Base-by-base conservation (phyloP, 1,140 invertebrate species). In the Spodoptera frugiperda region DNA sequence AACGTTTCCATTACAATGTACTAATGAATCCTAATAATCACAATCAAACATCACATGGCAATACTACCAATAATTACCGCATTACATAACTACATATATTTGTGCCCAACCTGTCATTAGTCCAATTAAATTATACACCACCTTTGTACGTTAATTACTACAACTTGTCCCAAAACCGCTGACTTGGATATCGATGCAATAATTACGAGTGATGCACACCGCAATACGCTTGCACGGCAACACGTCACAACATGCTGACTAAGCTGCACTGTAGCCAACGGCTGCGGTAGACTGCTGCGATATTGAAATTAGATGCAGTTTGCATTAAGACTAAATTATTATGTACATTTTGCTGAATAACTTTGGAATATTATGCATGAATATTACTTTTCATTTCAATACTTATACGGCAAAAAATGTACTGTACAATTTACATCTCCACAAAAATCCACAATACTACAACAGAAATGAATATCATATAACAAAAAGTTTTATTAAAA, bases 141-240 rank as follows among this genome's bases (percentile, higher is more conserved):
- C n/a, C 2, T 19, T 11, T 46, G 8, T 44, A 11, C 59, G 3
- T 63, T 63, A 63, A 63, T 63, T 63, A 63, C 59, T 14, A 48
- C 59, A 11, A 49, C 39, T 25, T 67, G 21, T 46, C 19, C 39
- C 2, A 12, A 67, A 67, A 67, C 63, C 63, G 39, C 63, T 49
- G 63, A 67, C 63, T 67, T 10, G 44, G 44, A 48, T 67, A 67
- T 67, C 44, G 44, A 48, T 49, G 63, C 48, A 61, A 30, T 33
- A 33, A 33, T 61, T 61, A 67, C 63, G 19, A 11, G 11, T 48
- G 63, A 67, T 67, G 44, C 63, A n/a, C 4, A 25, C 63, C 44
- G 63, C 63, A 67, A 67, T 49, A 49, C 49, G 63, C 63, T 67
- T 67, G 63, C 63, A 67, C 15, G 11, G 63, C 33, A 61, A 65